Conservation (phyloP, 1,140 invertebrate species). For the Trichonephila clavata region DNA sequence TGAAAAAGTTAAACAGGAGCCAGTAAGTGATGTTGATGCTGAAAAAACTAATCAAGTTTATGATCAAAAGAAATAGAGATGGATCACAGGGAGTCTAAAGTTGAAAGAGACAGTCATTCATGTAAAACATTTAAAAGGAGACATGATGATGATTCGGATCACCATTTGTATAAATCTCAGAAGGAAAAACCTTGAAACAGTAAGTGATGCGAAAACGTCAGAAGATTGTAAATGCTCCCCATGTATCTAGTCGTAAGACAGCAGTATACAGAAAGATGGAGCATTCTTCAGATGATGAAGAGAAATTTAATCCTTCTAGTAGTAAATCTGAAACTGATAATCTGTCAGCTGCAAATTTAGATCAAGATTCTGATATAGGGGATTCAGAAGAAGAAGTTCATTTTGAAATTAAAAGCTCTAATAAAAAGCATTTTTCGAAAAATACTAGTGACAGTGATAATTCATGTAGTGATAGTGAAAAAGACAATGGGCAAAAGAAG, state of each 20-base stretch:
- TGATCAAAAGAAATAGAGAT: no score
- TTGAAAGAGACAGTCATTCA: not conserved
- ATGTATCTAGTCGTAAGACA: not conserved
- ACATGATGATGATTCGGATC: not conserved
- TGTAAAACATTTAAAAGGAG: not conserved
- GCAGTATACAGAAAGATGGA: not conserved
- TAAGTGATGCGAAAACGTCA: not conserved
- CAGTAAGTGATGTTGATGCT: not conserved
- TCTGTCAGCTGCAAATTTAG: not conserved
- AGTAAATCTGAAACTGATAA: not conserved
- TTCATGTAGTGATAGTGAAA: not conserved
- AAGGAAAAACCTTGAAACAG: slow-evolving; percentile 70
- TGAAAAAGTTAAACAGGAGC: slow-evolving; percentile 83
- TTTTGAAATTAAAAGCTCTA: slow-evolving; percentile 48
- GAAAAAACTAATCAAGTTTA: no score
- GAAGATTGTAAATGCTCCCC: no score
- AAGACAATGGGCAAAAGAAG: not conserved
- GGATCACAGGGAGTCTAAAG: no score
- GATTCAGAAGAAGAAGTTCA: slow-evolving; percentile 41
- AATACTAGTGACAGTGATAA: not conserved
- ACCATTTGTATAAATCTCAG: slow-evolving; percentile 32
- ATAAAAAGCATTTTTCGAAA: not conserved
- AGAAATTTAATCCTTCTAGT: not conserved
- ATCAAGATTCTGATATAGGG: slow-evolving; percentile 31
- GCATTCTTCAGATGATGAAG: not conserved